A percentile compares a stretch with the other conserved stretches of the same genome.
Evolutionary conservation across 2,888 invertebrate genomes (phyloP).

Genomic region (Nineta flava): DNA sequence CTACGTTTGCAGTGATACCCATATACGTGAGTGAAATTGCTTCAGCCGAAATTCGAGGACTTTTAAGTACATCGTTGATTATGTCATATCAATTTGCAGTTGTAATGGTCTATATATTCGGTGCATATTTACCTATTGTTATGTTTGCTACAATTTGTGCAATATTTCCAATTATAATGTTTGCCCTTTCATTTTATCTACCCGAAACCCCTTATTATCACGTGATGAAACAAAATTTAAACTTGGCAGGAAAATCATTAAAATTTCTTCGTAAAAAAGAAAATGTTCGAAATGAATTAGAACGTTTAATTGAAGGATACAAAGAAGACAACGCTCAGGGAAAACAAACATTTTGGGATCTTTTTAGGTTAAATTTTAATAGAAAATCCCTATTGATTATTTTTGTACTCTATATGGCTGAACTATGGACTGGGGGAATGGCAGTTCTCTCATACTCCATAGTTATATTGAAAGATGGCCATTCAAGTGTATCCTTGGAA

Average conservation of each 20-base stretch:
- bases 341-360: slow-evolving; percentile 20
- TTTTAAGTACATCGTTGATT: slow-evolving; percentile 32
- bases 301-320: slow-evolving; percentile 27
- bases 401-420: slow-evolving; percentile 31
- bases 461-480: slow-evolving; percentile 20
- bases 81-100: slow-evolving; percentile 29
- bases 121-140: slow-evolving; percentile 18
- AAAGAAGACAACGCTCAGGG: no score
- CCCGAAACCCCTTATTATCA: slow-evolving; percentile 1
- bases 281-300: slow-evolving; percentile 20
- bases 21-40: slow-evolving; percentile 36
- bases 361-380: slow-evolving; percentile 32
- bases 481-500: slow-evolving; percentile 21
- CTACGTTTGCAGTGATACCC: slow-evolving; percentile 20
- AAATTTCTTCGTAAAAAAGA: slow-evolving; percentile 14
- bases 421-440: slow-evolving; percentile 34
- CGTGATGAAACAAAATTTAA: neutral
- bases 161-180: slow-evolving; percentile 13
- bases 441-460: slow-evolving; percentile 38
- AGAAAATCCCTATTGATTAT: slow-evolving; percentile 40
- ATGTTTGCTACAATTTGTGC: slow-evolving; percentile 27
- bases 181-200: neutral
- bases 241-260: neutral
- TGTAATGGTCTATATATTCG: slow-evolving; percentile 25
- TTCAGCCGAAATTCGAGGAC: slow-evolving; percentile 30